Base-by-base conservation (phyloP, 1,140 invertebrate species). In the Dysdera silvatica region DNA sequence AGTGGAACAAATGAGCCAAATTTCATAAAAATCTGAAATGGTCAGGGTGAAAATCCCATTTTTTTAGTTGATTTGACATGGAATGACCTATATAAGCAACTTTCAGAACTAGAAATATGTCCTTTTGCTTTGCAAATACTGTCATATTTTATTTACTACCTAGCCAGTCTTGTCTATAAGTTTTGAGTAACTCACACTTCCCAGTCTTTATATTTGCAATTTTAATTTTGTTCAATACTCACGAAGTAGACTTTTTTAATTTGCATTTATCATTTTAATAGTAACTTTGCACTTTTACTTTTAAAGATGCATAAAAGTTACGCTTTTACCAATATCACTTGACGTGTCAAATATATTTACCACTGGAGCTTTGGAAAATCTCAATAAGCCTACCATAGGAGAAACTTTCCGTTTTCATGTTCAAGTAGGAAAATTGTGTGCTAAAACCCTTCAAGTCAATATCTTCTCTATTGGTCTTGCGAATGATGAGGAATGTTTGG, bases 381-480 rank as follows among this genome's bases (percentile, higher is more conserved):
- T 88, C 52, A 82, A 82, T 59, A 86, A 87, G 73, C 87, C 89
- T 32, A 85, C 83, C 41, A 89, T 91, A 71, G 86, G 84, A 33
- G 87, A 92, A 76, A 84, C 81, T 57, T 91, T 91, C 73, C 82
- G 84, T 10, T 82, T 91, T 67, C 78, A 82, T 65, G 84, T 92
- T 63, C 81, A 85, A 58, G 77, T 86, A 37, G 83, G 82, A 69
- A 88, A 87, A 73, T 78, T 93, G 26, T 84, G 83, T 69, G 85
- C 84, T 31, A 91, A 93, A 79, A 95, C 91, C 18, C 74, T 95
- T 55, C 91, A 95, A 78, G 83, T 95, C 43, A 90, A 91, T 71
- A 85, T 91, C 26, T 90, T 87, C 81, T 84, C 82, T 68, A 81
- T 83, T 68, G 77, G 76, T 33, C 57, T 61, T 47, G 79, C 79